Evolutionary conservation across 1,140 invertebrate species (phyloP), one percentile per base, ranked within the genome.

Genomic region (Zaprionus ornatus): DNA sequence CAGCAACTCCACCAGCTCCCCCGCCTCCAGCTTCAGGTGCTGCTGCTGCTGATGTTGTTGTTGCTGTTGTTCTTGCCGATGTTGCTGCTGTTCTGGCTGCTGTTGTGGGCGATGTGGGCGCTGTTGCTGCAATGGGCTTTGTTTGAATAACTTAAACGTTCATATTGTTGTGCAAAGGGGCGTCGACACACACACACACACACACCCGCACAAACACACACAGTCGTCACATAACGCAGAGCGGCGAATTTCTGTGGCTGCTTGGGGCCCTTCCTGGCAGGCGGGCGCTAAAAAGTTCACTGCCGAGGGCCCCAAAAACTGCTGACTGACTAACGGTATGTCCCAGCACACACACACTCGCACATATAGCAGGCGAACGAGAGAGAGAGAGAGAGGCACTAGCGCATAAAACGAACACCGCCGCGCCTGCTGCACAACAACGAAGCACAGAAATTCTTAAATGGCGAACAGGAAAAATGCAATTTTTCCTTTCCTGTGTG

Each of bases 391-490:
- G 62, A 21, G 17, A 52, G 55, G 56, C 50, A 67, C 50, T 50
- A 64, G 40, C 48, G 45, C 73, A 63, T 50, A 40, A 55, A 29
- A 69, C 59, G 40, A 77, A 23, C 56, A 10, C 32, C 32, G 59
- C 42, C 66, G n/a, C 54, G 61, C 45, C 63, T 52, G 60, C 37
- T 71, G 61, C n/a, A 37, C 13, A 37, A 48, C 42, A 45, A 76
- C 27, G 50, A 40, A 7, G 35, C 17, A 60, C 42, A 42, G 60
- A 71, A 74, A 65, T 64, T 79, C 70, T 69, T 74, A 61, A 76
- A 77, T 37, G 56, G 73, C 59, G 56, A 65, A 77, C 71, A 79
- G 74, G 80, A 84, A 84, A 87, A 87, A 88, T 87, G 85, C 85
- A 87, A 88, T 87, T 87, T 88, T 83, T 50, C 45, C 74, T 71